phyloP scores from a whole-genome alignment of 2,888 invertebrate genomes.

The Barypeithes pellucidus region DNA sequence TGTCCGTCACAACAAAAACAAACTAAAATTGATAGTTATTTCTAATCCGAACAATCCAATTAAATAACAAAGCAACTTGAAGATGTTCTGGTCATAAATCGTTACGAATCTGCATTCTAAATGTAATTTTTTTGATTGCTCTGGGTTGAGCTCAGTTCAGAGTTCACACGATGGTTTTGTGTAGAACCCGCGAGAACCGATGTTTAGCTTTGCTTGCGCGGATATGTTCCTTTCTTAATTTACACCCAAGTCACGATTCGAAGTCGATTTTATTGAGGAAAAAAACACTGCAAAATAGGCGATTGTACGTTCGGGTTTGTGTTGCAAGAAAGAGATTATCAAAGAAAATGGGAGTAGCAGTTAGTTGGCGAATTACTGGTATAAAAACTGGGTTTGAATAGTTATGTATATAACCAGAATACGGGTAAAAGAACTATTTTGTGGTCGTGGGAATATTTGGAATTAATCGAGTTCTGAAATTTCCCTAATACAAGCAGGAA shows the following conservation, averaged over 20 bases:
- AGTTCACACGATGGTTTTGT: constrained; percentile 48
- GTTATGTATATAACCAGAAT: background rate
- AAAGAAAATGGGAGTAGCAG: constrained; percentile 34
- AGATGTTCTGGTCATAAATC: constrained; percentile 20
- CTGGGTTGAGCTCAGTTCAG: constrained; percentile 43
- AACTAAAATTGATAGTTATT: too few relatives aligned
- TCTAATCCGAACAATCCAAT: background rate
- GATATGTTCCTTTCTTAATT: constrained; percentile 53
- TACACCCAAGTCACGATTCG: constrained; percentile 52
- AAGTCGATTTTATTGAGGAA: constrained; percentile 44
- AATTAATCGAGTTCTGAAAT: too few relatives aligned
- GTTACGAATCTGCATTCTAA: constrained; percentile 21
- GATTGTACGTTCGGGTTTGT: constrained; percentile 49
- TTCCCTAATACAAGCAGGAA: too few relatives aligned
- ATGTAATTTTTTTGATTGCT: constrained; percentile 24
- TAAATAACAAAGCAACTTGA: background rate
- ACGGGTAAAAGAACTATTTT: background rate
- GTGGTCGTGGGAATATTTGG: background rate
- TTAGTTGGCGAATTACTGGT: background rate
- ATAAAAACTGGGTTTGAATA: background rate
- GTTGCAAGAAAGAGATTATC: constrained; percentile 48
- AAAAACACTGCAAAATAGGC: constrained; percentile 46
- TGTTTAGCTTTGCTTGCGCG: constrained; percentile 43
- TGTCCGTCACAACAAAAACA: too few relatives aligned
- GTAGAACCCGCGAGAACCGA: constrained; percentile 42